Evolutionary conservation across 2,797 vertebrate genomes (phyloP).

Genomic region (Mareca strepera): DNA sequence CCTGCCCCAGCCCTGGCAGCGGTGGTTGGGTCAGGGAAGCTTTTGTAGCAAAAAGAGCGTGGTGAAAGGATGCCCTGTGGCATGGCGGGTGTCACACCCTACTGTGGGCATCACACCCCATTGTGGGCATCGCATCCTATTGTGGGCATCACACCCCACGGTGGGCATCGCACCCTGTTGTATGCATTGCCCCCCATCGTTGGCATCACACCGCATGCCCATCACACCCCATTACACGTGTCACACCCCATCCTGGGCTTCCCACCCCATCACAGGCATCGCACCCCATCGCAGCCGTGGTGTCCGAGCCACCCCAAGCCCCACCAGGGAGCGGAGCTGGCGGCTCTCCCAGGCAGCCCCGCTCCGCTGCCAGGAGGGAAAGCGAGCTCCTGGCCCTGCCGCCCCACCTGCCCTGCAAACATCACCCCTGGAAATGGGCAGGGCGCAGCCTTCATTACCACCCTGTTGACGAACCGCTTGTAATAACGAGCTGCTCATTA

Average conservation of each 20-base stretch:
- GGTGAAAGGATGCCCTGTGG: background rate
- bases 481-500: slow-evolving; percentile 8
- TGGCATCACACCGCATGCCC: background rate
- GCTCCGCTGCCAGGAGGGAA: background rate
- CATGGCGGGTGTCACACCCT: background rate
- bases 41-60: background rate
- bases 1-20: background rate
- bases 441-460: background rate
- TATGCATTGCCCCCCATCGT: too few species aligned
- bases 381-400: background rate
- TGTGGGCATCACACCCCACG: background rate
- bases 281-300: background rate
- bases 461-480: background rate
- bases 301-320: background rate
- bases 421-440: slow-evolving; percentile 29
- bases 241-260: too few species aligned
- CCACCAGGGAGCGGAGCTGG: background rate
- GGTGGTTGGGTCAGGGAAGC: background rate
- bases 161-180: rapidly evolving
- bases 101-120: background rate
- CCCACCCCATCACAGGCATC: rapidly evolving
- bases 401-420: background rate
- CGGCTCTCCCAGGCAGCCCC: background rate
- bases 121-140: rapidly evolving
- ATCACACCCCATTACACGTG: too few species aligned